Evolutionary conservation across 2,797 vertebrate species (phyloP), one percentile per base, ranked within the genome.

Genomic region (Chelon labrosus): DNA sequence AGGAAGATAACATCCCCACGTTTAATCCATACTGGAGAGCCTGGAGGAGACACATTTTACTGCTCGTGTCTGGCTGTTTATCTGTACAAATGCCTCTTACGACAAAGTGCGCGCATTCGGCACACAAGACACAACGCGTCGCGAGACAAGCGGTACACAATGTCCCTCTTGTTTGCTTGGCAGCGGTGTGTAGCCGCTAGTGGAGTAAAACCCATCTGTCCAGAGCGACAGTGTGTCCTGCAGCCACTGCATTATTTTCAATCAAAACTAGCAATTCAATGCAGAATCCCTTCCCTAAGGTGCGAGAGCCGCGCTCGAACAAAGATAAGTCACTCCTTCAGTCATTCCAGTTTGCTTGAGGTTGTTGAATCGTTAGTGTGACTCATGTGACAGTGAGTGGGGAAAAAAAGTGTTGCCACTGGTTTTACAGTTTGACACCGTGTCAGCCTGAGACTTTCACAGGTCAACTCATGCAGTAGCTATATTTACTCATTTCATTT

Each of bases 401-500:
- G 13, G 58, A 59, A 38, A 69, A 22, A 25, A 59, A 53, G 20
- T 19, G 65, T 64, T 77, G 68, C 77, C 69, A 42, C n/a, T 31
- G 53, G 74, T 85, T 85, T 46, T 71, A 70, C 44, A 52, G 58
- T 79, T 82, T 72, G 57, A 61, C 59, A 79, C 62, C 63, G 47
- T 65, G 80, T 85, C 87, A 84, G 39, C 51, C 25, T 52, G 16
- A 39, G 65, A 75, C 25, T 67, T 72, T 63, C 63, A 68, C 62
- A 75, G 82, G 59, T 80, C 39, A 65, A 63, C 60, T 84, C 62
- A 62, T 75, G 54, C 41, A 42, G 49, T 12, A 52, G 58, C 80
- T 88, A 68, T 85, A 85, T 88, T 83, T 84, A 85, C 80, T 86
- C 38, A 83, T 88, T 82, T 84, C 9, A 86, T 85, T 84, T 81